Evolutionary conservation across 2,888 invertebrate genomes (phyloP).

Genomic region (Stegana nigrithorax): DNA sequence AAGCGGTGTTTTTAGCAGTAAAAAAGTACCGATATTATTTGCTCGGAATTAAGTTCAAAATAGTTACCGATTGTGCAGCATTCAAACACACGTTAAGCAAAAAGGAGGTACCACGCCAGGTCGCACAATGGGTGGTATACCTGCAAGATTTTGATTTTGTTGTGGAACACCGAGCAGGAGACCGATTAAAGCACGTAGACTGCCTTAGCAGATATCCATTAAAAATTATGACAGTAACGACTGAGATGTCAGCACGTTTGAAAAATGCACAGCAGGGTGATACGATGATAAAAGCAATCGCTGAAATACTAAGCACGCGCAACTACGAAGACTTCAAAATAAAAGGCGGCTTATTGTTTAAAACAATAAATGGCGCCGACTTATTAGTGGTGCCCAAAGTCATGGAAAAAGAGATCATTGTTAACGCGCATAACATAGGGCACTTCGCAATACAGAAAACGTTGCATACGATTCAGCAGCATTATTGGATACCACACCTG

Average conservation of each 20-base stretch:
- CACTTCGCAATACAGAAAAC: constrained; percentile 1
- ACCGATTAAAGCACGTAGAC: constrained; percentile 22
- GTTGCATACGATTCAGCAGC: background rate
- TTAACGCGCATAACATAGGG: background rate
- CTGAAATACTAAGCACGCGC: constrained; percentile 17
- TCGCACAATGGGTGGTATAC: constrained; percentile 23
- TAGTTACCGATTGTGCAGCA: constrained; percentile 28
- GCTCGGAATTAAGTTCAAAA: constrained; percentile 31
- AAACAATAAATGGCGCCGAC: constrained; percentile 20
- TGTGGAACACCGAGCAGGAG: constrained; percentile 10
- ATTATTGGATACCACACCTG: constrained; percentile 8
- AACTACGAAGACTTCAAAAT: constrained; percentile 22
- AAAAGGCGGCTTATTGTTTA: constrained; percentile 20
- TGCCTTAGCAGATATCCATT: constrained; percentile 19
- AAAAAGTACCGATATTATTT: constrained; percentile 47
- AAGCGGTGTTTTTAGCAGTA: constrained; percentile 40
- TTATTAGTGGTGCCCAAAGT: constrained; percentile 25
- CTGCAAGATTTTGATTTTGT: constrained; percentile 10
- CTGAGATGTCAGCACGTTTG: constrained; percentile 6
- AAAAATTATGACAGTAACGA: constrained; percentile 14
- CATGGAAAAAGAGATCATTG: constrained; percentile 10
- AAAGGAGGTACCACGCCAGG: constrained; percentile 20
- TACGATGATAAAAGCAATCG: constrained; percentile 17
- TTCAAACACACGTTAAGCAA: constrained; percentile 22
- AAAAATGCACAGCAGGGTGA: constrained; percentile 23